Conservation (phyloP, 2,113 vertebrate species). For the Calidris pugnax region DNA sequence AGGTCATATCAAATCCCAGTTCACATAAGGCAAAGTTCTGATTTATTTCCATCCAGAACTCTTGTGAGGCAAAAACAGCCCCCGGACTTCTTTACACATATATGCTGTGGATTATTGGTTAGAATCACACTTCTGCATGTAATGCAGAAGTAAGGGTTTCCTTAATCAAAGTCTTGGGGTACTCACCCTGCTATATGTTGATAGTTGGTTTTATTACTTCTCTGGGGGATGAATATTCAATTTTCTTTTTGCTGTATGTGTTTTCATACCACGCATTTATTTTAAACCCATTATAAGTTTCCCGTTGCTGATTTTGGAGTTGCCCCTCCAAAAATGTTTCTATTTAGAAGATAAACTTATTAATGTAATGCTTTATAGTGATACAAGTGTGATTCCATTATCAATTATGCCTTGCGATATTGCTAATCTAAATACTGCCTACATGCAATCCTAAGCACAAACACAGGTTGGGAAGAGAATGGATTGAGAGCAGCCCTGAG, state of each 20-base stretch:
- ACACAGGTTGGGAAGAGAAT: not conserved
- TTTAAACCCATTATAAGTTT: not conserved
- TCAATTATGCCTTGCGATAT: not conserved
- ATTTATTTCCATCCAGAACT: constrained; percentile 17
- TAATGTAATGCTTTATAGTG: not conserved
- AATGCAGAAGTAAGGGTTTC: not conserved
- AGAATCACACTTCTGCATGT: not conserved
- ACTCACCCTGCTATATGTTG: not conserved
- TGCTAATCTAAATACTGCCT: not conserved
- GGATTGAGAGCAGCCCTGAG: not conserved
- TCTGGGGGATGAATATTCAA: not conserved
- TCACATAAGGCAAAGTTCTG: constrained; percentile 49
- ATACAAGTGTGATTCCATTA: not conserved
- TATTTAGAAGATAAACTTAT: not conserved
- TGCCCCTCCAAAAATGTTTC: not conserved
- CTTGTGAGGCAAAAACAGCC: not conserved
- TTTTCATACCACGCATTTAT: not conserved
- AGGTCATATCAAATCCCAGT: constrained; percentile 62
- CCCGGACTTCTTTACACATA: not conserved
- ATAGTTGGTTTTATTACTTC: not conserved
- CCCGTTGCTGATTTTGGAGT: not conserved
- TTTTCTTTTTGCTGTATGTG: not conserved
- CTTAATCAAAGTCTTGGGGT: not conserved
- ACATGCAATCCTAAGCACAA: not conserved
- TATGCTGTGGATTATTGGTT: not conserved